These are phyloP conservation scores for Dendrocincla tyrannina DNA, from an alignment of 2,797 vertebrate species.

Conservation along the genomic window DNA sequence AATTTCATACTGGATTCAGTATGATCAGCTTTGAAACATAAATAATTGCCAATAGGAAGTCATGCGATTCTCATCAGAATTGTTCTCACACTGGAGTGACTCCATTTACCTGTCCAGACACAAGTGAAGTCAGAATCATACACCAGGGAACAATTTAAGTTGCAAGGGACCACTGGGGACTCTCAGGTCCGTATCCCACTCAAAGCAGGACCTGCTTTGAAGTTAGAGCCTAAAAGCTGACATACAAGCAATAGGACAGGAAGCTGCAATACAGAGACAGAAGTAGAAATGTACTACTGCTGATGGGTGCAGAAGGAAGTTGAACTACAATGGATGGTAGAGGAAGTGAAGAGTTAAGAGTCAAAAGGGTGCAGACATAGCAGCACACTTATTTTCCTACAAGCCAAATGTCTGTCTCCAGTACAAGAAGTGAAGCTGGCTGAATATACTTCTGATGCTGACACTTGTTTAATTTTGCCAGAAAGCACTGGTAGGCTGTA, in stretches of 20 bases:
- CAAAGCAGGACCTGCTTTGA: background rate
- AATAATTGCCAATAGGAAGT: background rate
- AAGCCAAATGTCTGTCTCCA: background rate
- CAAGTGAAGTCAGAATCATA: background rate
- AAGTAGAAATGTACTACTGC: background rate
- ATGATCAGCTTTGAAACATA: background rate
- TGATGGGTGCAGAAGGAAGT: background rate
- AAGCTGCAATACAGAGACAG: background rate
- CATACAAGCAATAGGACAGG: background rate
- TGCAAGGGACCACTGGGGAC: background rate
- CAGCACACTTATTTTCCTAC: background rate
- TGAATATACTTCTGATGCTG: background rate
- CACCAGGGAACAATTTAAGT: background rate
- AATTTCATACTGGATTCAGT: background rate
- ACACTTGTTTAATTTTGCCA: background rate
- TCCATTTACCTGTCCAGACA: background rate
- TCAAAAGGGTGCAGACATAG: background rate
- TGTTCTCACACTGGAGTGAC: background rate
- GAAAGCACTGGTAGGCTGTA: background rate
- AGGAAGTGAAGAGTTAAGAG: background rate
- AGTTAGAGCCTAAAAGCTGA: background rate
- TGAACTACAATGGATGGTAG: background rate
- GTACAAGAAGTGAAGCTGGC: background rate
- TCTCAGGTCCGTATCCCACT: background rate
- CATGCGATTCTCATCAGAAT: background rate